Evolutionary conservation across 2,888 invertebrate species (phyloP).

Genomic region (Ophonus ardosiacus): DNA sequence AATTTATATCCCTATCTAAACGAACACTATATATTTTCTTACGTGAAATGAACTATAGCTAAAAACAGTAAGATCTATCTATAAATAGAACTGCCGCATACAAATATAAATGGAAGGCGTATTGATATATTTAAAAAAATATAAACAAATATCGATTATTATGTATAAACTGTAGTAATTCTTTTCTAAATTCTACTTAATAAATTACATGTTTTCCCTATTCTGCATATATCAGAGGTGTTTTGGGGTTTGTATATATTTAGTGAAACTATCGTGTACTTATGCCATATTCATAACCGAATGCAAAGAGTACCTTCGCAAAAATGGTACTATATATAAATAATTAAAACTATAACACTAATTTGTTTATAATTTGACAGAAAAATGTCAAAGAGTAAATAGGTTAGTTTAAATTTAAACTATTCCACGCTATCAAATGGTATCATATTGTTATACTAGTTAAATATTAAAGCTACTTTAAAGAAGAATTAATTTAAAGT

Average conservation of each 20-base stretch:
- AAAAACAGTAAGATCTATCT: too few relatives aligned
- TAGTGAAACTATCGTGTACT: not conserved
- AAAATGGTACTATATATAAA: conserved; percentile 15
- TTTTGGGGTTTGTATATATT: not conserved
- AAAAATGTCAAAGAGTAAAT: too few relatives aligned
- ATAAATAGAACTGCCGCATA: too few relatives aligned
- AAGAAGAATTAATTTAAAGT: conserved; percentile 28
- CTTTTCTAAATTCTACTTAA: not conserved
- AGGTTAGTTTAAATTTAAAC: not conserved
- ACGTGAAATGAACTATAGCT: too few relatives aligned
- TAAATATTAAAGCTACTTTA: conserved; percentile 33
- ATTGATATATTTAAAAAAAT: not conserved
- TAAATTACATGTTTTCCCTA: not conserved
- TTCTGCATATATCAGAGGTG: not conserved
- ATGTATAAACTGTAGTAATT: not conserved
- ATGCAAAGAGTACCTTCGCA: conserved; percentile 8
- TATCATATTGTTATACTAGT: conserved; percentile 16
- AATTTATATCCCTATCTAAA: too few relatives aligned
- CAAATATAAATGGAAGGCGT: not conserved
- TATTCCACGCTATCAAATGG: conserved; percentile 12
- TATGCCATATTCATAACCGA: conserved; percentile 47
- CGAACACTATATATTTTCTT: too few relatives aligned
- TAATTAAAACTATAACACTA: not conserved
- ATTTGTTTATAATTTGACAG: too few relatives aligned
- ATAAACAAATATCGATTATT: not conserved